Evolutionary conservation across 2,888 invertebrate species (phyloP), one percentile per base, ranked within the genome.

Genomic region (Geophilus truncorum): DNA sequence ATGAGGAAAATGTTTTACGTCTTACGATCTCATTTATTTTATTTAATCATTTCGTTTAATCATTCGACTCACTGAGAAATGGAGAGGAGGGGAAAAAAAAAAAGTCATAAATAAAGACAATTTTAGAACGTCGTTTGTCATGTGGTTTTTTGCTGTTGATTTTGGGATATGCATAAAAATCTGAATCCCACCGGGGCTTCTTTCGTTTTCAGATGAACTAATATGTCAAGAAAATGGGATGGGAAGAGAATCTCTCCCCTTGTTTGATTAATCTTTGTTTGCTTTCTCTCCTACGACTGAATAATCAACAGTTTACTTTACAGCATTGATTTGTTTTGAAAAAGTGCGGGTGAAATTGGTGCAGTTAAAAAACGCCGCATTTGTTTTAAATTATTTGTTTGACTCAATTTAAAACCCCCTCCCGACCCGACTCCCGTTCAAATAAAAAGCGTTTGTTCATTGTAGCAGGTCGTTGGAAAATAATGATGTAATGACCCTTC

Each of bases 401-500:
- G 51, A 51, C 5, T 18, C 51, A 51, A 70, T 70, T 70, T 70
- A 25, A 70, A 70, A 1, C 28, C 70, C 70, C 70, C n/a, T n/a
- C n/a, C n/a, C n/a, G n/a, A n/a, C n/a, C n/a, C n/a, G n/a, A n/a
- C n/a, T 51, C 70, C 70, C 23, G 70, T 70, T 70, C 25, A 70
- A 70, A 70, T 70, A 70, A 70, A 70, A 70, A 25, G 70, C 70
- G 70, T 70, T 70, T 28, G 70, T 70, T 70, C 70, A 70, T 70
- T 70, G 70, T 28, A 70, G 70, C 23, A 70, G 70, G 70, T 70
- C 70, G 70, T 70, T 70, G 70, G 70, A 70, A 70, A 70, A 70
- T 70, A 70, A 70, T 70, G 70, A 70, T 70, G 70, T 70, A 70
- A 70, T 70, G 70, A 70, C 70, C 70, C 70, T 70, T 70, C 70